These are phyloP conservation scores for Cyprinus carpio DNA, from an alignment of 2,113 vertebrate genomes.

Conservation along the genomic window DNA sequence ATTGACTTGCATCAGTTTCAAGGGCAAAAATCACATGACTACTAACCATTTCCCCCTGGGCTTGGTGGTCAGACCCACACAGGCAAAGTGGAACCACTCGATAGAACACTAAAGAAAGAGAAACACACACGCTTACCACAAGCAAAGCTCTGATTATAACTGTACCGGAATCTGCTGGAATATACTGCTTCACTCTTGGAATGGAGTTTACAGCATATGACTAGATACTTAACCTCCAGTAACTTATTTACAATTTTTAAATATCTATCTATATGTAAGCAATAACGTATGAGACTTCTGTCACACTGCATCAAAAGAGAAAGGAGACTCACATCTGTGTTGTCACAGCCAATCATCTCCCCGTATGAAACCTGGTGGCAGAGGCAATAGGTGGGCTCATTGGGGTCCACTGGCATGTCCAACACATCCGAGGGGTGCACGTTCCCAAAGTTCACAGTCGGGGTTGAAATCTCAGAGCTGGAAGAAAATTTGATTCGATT, in stretches of 20 bases:
- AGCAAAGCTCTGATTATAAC: neutral
- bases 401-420: slow-evolving; percentile 91
- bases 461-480: slow-evolving; percentile 84
- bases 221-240: neutral
- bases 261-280: neutral
- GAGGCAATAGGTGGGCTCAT: slow-evolving; percentile 90
- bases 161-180: neutral
- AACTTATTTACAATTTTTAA: too few relatives aligned
- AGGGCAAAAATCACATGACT: slow-evolving; percentile 10
- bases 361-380: slow-evolving; percentile 92
- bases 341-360: slow-evolving; percentile 92
- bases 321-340: slow-evolving; percentile 83
- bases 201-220: neutral
- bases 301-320: neutral
- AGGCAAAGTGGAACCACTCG: slow-evolving; percentile 93
- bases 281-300: neutral
- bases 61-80: slow-evolving; percentile 88
- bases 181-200: neutral
- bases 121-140: neutral
- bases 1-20: slow-evolving; percentile 16
- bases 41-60: slow-evolving; percentile 90
- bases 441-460: slow-evolving; percentile 80
- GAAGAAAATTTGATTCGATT: slow-evolving; percentile 33
- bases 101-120: slow-evolving; percentile 83
- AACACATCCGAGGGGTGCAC: slow-evolving; percentile 89